Percentiles rank a stretch among this genome's conserved stretches.
These are phyloP conservation scores for Laodelphax striatellus DNA, from an alignment of 1,140 invertebrate species.

Conservation along the genomic window DNA sequence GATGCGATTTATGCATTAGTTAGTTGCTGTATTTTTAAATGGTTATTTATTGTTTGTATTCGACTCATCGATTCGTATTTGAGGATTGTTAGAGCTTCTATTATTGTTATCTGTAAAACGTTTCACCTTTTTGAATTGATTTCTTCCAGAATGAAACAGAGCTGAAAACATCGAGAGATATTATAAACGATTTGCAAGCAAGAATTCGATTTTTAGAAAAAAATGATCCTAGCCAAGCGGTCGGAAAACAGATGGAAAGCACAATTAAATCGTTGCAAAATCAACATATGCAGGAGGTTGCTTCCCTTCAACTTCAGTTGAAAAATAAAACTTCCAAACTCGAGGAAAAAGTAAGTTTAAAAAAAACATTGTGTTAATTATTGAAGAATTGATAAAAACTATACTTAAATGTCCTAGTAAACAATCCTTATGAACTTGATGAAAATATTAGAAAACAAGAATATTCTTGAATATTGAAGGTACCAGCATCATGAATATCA, in stretches of 20 bases:
- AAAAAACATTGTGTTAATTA: no score
- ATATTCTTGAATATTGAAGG: no score
- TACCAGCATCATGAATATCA: no score
- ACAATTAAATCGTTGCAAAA: slow-evolving; percentile 31
- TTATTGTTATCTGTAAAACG: neutral
- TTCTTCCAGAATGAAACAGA: slow-evolving; percentile 27
- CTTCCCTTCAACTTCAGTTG: slow-evolving; percentile 27
- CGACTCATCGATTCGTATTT: no score
- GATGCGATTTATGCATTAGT: no score
- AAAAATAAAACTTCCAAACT: neutral
- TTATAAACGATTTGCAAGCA: slow-evolving; percentile 29
- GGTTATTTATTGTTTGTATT: no score
- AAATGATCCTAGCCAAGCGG: slow-evolving; percentile 26
- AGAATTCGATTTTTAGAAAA: slow-evolving; percentile 29
- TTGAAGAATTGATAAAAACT: no score
- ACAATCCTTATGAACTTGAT: no score
- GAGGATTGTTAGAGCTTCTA: no score
- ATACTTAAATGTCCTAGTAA: no score
- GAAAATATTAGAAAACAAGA: no score
- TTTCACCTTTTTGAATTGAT: slow-evolving; percentile 7
- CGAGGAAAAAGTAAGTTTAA: neutral
- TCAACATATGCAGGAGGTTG: slow-evolving; percentile 29
- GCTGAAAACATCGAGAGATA: slow-evolving; percentile 24
- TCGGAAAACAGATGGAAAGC: slow-evolving; percentile 30
- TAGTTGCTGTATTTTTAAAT: no score